Evolutionary conservation across 2,888 invertebrate genomes (phyloP).

Genomic region (Physocephala rufipes): DNA sequence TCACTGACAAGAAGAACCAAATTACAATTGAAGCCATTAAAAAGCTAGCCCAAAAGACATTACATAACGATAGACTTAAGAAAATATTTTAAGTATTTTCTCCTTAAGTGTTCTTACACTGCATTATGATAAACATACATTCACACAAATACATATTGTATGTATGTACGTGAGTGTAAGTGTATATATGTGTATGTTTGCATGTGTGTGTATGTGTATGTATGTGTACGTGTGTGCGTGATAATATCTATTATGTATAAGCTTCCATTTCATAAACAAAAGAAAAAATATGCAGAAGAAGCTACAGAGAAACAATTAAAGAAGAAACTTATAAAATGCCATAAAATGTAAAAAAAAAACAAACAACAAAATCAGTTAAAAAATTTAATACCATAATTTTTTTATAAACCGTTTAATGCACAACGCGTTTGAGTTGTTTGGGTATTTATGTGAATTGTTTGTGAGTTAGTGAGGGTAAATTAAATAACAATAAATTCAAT

Average conservation of each 20-base stretch:
- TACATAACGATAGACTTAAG: conserved; percentile 12
- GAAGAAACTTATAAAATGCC: neutral
- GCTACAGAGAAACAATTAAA: neutral
- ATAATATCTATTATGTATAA: too few species aligned
- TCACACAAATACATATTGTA: neutral
- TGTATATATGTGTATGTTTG: neutral
- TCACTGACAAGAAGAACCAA: too few species aligned
- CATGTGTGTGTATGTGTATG: neutral
- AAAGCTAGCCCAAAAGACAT: conserved; percentile 9
- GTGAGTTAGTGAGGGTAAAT: too few species aligned
- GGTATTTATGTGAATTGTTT: neutral
- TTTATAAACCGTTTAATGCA: conserved; percentile 18
- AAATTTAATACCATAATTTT: conserved; percentile 9
- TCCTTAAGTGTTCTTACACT: neutral
- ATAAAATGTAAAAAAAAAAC: neutral
- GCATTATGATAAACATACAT: neutral
- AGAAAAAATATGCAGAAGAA: neutral
- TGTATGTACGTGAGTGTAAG: neutral
- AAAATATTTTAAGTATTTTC: neutral
- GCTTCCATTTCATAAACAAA: neutral
- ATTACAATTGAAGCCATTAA: conserved; percentile 19
- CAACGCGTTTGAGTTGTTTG: conserved; percentile 14
- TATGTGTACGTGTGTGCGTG: neutral
- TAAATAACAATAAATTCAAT: too few species aligned
- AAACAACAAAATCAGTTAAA: conserved; percentile 5